These are phyloP conservation scores for Pangasius macronema DNA, from an alignment of 2,797 vertebrate genomes.

Conservation along the genomic window DNA sequence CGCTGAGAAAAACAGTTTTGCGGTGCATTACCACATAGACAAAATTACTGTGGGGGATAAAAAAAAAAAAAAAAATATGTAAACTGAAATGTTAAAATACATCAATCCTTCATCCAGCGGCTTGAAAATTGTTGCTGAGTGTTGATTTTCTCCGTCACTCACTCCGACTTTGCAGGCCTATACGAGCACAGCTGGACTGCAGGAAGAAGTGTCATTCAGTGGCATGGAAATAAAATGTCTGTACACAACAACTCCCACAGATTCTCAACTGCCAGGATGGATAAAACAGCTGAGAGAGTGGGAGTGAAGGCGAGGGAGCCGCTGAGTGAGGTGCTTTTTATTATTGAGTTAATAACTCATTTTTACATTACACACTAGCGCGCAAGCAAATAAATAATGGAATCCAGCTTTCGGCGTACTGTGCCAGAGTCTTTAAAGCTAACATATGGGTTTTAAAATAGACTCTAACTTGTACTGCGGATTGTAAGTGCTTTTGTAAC, in stretches of 20 bases:
- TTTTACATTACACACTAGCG: slow-evolving; percentile 66
- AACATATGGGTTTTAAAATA: slow-evolving; percentile 59
- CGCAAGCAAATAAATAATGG: slow-evolving; percentile 58
- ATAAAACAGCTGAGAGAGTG: slow-evolving; percentile 62
- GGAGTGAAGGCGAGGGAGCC: slow-evolving; percentile 59
- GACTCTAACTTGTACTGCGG: slow-evolving; percentile 45
- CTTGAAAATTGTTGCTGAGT: slow-evolving; percentile 4
- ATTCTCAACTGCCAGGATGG: slow-evolving; percentile 67
- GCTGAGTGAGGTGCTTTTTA: slow-evolving; percentile 58
- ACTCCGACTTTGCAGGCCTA: slow-evolving; percentile 8
- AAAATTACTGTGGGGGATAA: too few relatives aligned
- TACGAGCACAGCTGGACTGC: slow-evolving; percentile 33
- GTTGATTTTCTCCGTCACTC: neutral
- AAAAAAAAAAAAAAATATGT: neutral
- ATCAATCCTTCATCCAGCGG: neutral
- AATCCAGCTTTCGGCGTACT: slow-evolving; percentile 54
- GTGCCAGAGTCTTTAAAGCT: slow-evolving; percentile 57
- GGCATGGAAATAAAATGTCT: slow-evolving; percentile 53
- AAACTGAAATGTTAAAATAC: neutral
- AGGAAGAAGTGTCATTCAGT: slow-evolving; percentile 47
- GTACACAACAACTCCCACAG: slow-evolving; percentile 63
- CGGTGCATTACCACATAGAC: neutral
- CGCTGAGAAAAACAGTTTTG: neutral
- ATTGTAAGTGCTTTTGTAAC: slow-evolving; percentile 33
- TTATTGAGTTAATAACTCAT: slow-evolving; percentile 69